Conservation (phyloP, 1,140 invertebrate species). For the Cydia splendana region DNA sequence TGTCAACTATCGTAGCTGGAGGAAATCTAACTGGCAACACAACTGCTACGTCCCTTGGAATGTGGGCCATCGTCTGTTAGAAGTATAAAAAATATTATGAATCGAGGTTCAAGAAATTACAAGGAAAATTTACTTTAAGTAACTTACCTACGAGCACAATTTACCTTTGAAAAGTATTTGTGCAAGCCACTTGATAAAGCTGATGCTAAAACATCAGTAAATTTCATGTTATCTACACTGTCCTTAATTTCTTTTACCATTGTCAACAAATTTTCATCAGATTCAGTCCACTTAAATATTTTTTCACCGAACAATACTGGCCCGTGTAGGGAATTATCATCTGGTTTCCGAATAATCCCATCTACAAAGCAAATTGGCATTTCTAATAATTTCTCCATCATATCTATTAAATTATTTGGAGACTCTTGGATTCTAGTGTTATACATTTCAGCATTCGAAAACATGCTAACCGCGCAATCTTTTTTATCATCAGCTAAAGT, state of each 20-base stretch:
- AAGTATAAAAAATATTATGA: constrained; percentile 27
- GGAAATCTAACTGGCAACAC: constrained; percentile 58
- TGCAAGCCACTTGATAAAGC: constrained; percentile 65
- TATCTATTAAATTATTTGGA: constrained; percentile 43
- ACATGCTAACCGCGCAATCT: constrained; percentile 40
- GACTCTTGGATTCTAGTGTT: constrained; percentile 36
- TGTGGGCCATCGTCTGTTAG: constrained; percentile 48
- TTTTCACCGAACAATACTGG: constrained; percentile 63
- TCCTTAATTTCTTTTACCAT: constrained; percentile 71
- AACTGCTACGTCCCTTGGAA: constrained; percentile 57
- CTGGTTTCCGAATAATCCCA: constrained; percentile 63
- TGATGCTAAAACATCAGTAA: constrained; percentile 68
- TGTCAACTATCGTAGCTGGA: background rate
- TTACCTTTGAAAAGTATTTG: constrained; percentile 68
- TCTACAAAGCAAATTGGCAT: constrained; percentile 61
- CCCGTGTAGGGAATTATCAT: constrained; percentile 64
- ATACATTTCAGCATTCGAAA: constrained; percentile 45
- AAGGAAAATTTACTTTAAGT: background rate
- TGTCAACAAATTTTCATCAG: constrained; percentile 56
- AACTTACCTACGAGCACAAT: constrained; percentile 31
- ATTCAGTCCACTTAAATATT: constrained; percentile 65
- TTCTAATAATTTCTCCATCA: constrained; percentile 50
- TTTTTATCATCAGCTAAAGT: constrained; percentile 62
- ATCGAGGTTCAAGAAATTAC: background rate
- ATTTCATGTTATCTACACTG: constrained; percentile 50